Percentiles rank a stretch among this genome's conserved stretches.
phyloP scores from a whole-genome alignment of 2,888 invertebrate genomes.

The Tubulanus polymorphus region DNA sequence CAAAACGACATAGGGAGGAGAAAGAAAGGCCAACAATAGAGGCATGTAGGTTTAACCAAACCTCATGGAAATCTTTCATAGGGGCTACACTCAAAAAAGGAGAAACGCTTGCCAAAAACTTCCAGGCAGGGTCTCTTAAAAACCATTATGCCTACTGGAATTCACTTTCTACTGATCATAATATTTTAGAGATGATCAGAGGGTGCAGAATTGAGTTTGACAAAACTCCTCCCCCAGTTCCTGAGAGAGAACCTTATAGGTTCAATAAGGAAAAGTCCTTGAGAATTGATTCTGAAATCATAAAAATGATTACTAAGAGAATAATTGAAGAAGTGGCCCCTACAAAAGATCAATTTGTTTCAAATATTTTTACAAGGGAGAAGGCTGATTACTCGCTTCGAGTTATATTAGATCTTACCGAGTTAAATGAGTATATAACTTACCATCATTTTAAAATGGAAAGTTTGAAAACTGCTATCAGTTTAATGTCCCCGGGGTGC shows the following conservation, averaged over 20 bases:
- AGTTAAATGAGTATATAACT: slow-evolving; percentile 8
- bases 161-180: not conserved
- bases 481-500: slow-evolving; percentile 13
- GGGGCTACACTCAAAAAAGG: no score
- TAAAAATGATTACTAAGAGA: not conserved
- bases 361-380: slow-evolving; percentile 6
- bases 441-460: slow-evolving; percentile 18
- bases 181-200: not conserved
- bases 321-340: not conserved
- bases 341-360: slow-evolving; percentile 5
- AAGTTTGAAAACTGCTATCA: slow-evolving; percentile 15
- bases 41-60: no score
- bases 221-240: not conserved
- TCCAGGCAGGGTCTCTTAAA: not conserved
- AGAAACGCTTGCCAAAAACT: not conserved
- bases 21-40: no score
- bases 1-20: no score
- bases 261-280: not conserved
- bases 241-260: not conserved
- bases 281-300: slow-evolving; percentile 2
- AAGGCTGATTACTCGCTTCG: slow-evolving; percentile 6
- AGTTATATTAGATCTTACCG: slow-evolving; percentile 10
- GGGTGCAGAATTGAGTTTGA: not conserved
- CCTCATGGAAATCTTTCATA: no score
- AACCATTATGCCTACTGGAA: not conserved